Evolutionary conservation across 2,797 vertebrate genomes (phyloP).

Genomic region (Austrolebias charrua): DNA sequence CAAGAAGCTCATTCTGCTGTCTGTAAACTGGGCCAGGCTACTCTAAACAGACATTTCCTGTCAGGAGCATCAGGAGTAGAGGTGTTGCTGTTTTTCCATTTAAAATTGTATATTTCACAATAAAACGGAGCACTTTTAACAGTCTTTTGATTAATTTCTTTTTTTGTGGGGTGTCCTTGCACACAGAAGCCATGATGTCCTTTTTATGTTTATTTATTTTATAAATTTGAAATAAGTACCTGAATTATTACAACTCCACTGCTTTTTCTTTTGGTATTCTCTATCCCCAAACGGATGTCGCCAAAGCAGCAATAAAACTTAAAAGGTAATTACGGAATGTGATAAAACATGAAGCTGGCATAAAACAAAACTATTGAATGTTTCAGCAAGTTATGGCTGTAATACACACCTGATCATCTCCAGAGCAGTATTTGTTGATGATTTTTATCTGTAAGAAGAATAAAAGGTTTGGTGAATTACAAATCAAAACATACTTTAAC

Average conservation of each 20-base stretch:
- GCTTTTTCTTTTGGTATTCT: too few relatives aligned
- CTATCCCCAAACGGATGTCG: too few relatives aligned
- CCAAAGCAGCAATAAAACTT: too few relatives aligned
- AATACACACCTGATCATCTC: conserved; percentile 65
- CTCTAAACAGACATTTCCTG: background rate
- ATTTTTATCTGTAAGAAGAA: conserved; percentile 61
- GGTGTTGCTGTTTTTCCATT: background rate
- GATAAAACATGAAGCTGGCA: too few relatives aligned
- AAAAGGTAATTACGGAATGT: too few relatives aligned
- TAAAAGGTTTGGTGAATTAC: background rate
- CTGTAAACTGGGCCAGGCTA: conserved; percentile 1
- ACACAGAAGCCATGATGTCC: too few relatives aligned
- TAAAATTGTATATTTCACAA: background rate
- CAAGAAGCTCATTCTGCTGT: background rate
- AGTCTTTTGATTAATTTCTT: background rate
- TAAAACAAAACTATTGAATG: background rate
- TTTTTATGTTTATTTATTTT: too few relatives aligned
- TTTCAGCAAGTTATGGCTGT: background rate
- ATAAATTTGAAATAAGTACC: background rate
- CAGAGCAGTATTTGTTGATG: conserved; percentile 65
- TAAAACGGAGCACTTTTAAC: background rate
- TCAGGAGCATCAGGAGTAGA: background rate
- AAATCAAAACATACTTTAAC: background rate
- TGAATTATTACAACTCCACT: background rate
- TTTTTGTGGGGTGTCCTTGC: background rate